These are phyloP conservation scores for Sternotherus odoratus DNA, from an alignment of 2,797 vertebrate genomes.

Conservation along the genomic window DNA sequence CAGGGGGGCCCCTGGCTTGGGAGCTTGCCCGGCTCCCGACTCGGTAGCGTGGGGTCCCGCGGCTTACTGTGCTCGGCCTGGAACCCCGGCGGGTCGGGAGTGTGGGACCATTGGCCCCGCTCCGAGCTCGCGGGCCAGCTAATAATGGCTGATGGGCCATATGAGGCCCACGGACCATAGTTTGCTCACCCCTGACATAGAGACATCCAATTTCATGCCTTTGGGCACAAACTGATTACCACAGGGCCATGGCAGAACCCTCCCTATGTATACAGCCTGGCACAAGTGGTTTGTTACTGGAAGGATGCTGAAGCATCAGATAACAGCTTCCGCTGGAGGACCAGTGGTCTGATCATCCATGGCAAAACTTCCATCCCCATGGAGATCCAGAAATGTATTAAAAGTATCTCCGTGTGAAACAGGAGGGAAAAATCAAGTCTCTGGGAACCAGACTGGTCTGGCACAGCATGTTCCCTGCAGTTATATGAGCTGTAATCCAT, in stretches of 20 bases:
- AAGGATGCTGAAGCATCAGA: no score
- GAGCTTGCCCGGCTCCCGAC: no score
- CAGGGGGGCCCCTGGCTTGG: no score
- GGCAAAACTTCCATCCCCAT: not conserved
- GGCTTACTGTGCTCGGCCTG: no score
- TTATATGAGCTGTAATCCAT: not conserved
- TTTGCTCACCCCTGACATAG: no score
- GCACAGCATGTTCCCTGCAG: not conserved
- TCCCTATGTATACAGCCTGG: no score
- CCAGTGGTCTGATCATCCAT: not conserved
- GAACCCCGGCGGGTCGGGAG: no score
- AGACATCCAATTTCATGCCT: not conserved
- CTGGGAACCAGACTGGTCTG: not conserved
- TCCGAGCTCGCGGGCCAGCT: no score
- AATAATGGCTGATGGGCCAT: no score
- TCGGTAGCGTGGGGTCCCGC: no score
- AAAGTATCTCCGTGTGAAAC: not conserved
- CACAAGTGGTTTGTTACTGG: not conserved
- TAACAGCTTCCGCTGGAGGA: no score
- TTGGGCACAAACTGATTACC: fast-evolving
- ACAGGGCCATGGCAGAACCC: not conserved
- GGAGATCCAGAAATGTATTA: not conserved
- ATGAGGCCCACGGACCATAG: not conserved
- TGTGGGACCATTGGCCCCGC: no score
- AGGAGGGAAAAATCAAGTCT: not conserved